A percentile compares a stretch with the other conserved stretches of the same genome.
These are phyloP conservation scores for Nebria ingens DNA, from an alignment of 1,140 invertebrate species.

Conservation along the genomic window DNA sequence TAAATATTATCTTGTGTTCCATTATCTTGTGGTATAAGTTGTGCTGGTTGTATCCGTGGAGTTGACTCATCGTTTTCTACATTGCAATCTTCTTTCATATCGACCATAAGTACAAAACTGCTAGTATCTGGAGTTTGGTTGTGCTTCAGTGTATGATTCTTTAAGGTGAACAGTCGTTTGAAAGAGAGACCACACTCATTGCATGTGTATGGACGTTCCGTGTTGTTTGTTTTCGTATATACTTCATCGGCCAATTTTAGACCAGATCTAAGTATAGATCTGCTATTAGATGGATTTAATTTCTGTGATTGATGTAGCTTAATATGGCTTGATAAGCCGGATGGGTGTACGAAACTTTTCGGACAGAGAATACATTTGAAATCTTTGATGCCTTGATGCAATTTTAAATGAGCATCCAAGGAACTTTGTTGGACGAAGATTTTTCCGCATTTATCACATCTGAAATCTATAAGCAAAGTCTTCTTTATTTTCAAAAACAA, in stretches of 20 bases:
- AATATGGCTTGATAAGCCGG: background rate
- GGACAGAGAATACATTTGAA: background rate
- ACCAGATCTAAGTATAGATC: too few species aligned
- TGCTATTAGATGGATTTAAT: background rate
- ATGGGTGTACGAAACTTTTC: background rate
- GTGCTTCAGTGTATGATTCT: background rate
- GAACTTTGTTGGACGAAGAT: background rate
- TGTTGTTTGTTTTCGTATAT: background rate
- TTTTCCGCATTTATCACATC: background rate
- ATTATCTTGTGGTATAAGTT: background rate
- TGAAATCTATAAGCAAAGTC: background rate
- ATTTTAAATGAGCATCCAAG: background rate
- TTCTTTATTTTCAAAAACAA: too few species aligned
- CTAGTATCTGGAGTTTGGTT: background rate
- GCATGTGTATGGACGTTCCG: background rate
- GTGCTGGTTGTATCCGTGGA: background rate
- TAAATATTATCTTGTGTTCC: background rate
- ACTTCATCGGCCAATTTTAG: background rate
- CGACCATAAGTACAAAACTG: background rate
- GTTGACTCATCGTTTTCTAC: background rate
- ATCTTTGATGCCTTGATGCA: background rate
- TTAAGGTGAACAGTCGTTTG: background rate
- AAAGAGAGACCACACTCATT: background rate
- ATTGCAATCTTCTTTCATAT: background rate
- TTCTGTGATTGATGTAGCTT: background rate